Conservation (phyloP, 2,888 invertebrate genomes). For the Perizoma flavofasciatum region DNA sequence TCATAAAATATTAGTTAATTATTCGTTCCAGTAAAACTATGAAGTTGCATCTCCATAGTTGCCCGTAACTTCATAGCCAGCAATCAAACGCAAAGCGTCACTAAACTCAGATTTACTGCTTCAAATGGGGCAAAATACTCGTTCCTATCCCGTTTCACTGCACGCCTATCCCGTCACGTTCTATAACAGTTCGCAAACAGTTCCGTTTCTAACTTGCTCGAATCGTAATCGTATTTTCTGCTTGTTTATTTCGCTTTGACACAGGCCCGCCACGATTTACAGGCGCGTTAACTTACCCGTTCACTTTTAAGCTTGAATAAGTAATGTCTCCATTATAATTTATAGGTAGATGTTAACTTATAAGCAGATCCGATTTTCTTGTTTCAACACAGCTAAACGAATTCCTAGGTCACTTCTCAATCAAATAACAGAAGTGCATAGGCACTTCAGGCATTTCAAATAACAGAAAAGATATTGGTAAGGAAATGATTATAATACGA, state of each 20-base stretch:
- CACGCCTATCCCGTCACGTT: constrained; percentile 49
- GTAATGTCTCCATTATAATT: constrained; percentile 20
- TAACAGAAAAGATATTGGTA: too few relatives aligned
- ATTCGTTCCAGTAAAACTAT: not conserved
- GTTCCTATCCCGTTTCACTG: constrained; percentile 18
- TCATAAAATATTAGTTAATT: too few relatives aligned
- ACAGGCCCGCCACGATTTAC: constrained; percentile 54
- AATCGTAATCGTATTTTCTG: constrained; percentile 65
- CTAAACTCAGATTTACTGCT: constrained; percentile 24
- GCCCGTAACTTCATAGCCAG: constrained; percentile 18
- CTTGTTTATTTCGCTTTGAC: constrained; percentile 70
- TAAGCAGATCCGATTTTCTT: too few relatives aligned
- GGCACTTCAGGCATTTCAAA: too few relatives aligned
- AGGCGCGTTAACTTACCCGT: constrained; percentile 50
- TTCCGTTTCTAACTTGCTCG: constrained; percentile 52
- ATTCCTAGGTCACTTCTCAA: too few relatives aligned
- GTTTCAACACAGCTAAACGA: too few relatives aligned
- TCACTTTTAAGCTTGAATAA: constrained; percentile 48
- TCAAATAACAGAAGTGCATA: not conserved
- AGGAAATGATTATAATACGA: too few relatives aligned
- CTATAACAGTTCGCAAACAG: constrained; percentile 69
- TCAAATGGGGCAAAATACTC: constrained; percentile 22
- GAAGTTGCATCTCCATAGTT: constrained; percentile 3
- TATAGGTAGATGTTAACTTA: not conserved
- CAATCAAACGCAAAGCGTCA: constrained; percentile 22